A percentile compares a stretch with the other conserved stretches of the same genome.
Evolutionary conservation across 2,888 invertebrate species (phyloP).

Genomic region (Conchocele bisecta): DNA sequence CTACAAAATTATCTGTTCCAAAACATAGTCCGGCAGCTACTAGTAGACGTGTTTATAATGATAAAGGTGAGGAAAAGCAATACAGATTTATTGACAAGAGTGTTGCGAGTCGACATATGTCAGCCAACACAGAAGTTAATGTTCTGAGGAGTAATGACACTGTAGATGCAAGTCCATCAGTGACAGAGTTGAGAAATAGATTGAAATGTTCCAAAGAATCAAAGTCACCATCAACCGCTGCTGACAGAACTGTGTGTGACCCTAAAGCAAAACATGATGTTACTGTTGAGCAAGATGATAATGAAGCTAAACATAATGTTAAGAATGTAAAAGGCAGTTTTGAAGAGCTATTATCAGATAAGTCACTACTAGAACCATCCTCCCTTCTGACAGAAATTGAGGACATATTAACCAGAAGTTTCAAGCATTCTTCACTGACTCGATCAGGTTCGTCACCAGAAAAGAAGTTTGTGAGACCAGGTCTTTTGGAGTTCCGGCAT

Average conservation of each 20-base stretch:
- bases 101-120: conserved; percentile 6
- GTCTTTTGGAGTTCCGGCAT: conserved; percentile 6
- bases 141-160: neutral
- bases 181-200: conserved; percentile 2
- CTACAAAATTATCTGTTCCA: neutral
- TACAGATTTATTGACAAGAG: conserved; percentile 51
- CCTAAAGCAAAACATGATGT: neutral
- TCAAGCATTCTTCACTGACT: conserved; percentile 46
- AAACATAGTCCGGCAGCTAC: neutral
- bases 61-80: conserved; percentile 35
- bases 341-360: conserved; percentile 48
- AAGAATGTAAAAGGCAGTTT: conserved; percentile 26
- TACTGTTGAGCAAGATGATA: conserved; percentile 4
- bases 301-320: conserved; percentile 7
- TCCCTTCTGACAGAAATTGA: conserved; percentile 64
- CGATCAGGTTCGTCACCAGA: conserved; percentile 48
- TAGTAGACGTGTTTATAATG: conserved; percentile 2
- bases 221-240: neutral
- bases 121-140: conserved; percentile 1
- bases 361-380: conserved; percentile 51
- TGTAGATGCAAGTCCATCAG: neutral
- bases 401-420: conserved; percentile 58
- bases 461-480: conserved; percentile 20
- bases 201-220: neutral
- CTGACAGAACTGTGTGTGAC: neutral